These are phyloP conservation scores for Drosophila arizonae DNA, from an alignment of 1,140 invertebrate genomes.

Conservation along the genomic window DNA sequence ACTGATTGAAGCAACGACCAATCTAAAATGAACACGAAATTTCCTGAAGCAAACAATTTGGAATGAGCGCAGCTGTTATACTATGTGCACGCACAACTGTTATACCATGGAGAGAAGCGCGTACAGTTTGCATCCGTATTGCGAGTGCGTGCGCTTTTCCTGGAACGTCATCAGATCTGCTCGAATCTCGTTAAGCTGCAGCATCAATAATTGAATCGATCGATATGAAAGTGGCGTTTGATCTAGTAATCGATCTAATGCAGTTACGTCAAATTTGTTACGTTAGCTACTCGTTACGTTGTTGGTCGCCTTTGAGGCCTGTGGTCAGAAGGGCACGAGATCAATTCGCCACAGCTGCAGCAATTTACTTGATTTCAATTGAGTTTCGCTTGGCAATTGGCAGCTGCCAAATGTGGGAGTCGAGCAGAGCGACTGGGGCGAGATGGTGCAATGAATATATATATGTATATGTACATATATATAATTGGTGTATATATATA, in stretches of 20 bases:
- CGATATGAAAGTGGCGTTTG: slow-evolving; percentile 42
- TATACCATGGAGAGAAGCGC: slow-evolving; percentile 20
- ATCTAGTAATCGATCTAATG: background rate
- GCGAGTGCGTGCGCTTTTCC: slow-evolving; percentile 29
- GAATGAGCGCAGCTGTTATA: too few relatives aligned
- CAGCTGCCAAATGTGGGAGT: slow-evolving; percentile 53
- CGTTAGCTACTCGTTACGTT: slow-evolving; percentile 62
- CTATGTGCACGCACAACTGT: too few relatives aligned
- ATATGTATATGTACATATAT: slow-evolving; percentile 9
- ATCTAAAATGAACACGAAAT: too few relatives aligned
- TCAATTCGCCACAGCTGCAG: slow-evolving; percentile 58
- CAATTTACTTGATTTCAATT: slow-evolving; percentile 57
- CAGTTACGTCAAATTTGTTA: slow-evolving; percentile 31
- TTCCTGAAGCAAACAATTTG: too few relatives aligned
- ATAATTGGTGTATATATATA: too few relatives aligned
- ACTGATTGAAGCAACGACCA: too few relatives aligned
- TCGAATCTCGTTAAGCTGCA: background rate
- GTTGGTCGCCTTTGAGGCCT: background rate
- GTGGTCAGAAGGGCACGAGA: slow-evolving; percentile 49
- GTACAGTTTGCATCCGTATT: slow-evolving; percentile 61
- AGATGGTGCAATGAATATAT: slow-evolving; percentile 73
- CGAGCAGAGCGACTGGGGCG: slow-evolving; percentile 26
- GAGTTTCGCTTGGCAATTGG: slow-evolving; percentile 57
- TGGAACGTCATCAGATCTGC: slow-evolving; percentile 27
- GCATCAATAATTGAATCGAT: slow-evolving; percentile 27